Evolutionary conservation across 2,888 invertebrate species (phyloP).

Genomic region (Villa cingulata): DNA sequence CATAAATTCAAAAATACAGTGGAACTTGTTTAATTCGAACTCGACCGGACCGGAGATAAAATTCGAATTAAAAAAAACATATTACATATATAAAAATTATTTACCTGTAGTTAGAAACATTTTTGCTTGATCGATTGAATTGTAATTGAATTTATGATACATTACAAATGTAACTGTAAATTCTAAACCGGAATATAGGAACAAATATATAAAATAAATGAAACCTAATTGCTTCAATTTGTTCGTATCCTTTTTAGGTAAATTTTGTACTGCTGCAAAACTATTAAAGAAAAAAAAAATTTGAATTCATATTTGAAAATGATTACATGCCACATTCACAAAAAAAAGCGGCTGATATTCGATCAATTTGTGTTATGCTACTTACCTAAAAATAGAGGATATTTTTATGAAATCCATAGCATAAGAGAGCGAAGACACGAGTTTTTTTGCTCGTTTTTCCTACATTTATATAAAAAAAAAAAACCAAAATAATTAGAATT

Average conservation of each 20-base stretch:
- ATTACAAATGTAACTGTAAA: conserved; percentile 95
- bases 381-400: conserved; percentile 41
- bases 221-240: conserved; percentile 55
- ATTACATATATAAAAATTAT: conserved; percentile 6
- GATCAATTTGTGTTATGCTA: conserved; percentile 15
- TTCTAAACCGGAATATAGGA: conserved; percentile 91
- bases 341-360: too few relatives aligned
- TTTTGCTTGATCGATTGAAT: conserved; percentile 92
- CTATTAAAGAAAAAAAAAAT: conserved; percentile 25
- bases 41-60: too few relatives aligned
- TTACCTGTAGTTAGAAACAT: conserved; percentile 90
- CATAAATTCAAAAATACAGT: too few relatives aligned
- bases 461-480: conserved; percentile 3
- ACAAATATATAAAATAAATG: conserved; percentile 81
- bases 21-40: too few relatives aligned
- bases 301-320: too few relatives aligned
- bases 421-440: conserved; percentile 51
- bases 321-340: too few relatives aligned
- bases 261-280: conserved; percentile 53
- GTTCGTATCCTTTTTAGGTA: conserved; percentile 46
- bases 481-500: background rate
- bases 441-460: conserved; percentile 54
- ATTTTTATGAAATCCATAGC: conserved; percentile 52
- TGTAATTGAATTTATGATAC: conserved; percentile 79
- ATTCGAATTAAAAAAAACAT: too few relatives aligned